Evolutionary conservation across 2,797 vertebrate genomes (phyloP).

Genomic region (Bryconaethiops microstoma): DNA sequence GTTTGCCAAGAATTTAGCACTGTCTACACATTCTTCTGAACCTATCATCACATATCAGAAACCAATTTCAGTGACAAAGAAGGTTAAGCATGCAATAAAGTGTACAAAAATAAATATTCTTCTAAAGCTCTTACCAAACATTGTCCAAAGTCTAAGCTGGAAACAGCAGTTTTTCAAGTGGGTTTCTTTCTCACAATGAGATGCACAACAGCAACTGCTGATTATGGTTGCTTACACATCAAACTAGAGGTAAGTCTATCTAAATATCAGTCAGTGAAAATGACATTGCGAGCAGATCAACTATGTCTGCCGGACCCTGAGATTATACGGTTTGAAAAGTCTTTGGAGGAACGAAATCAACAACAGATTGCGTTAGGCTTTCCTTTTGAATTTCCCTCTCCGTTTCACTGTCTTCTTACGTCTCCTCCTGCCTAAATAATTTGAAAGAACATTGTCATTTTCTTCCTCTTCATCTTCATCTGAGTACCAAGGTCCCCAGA

Average conservation of each 20-base stretch:
- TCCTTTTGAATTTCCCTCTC: slow-evolving; percentile 71
- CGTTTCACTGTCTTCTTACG: slow-evolving; percentile 70
- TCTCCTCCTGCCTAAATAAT: slow-evolving; percentile 72
- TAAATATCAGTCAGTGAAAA: slow-evolving; percentile 52
- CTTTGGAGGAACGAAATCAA: slow-evolving; percentile 32
- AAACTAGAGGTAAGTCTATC: slow-evolving; percentile 48
- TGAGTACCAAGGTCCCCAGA: slow-evolving; percentile 96
- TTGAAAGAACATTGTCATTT: slow-evolving; percentile 71
- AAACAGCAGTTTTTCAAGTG: slow-evolving; percentile 71
- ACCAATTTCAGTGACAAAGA: slow-evolving; percentile 58
- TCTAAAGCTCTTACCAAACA: slow-evolving; percentile 55
- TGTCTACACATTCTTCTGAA: slow-evolving; percentile 54
- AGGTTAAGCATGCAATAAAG: slow-evolving; percentile 70
- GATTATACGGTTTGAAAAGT: slow-evolving; percentile 52
- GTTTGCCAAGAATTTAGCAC: slow-evolving; percentile 60
- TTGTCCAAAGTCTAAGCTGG: slow-evolving; percentile 63
- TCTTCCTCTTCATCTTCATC: slow-evolving; percentile 80
- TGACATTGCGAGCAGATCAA: slow-evolving; percentile 56
- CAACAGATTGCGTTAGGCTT: slow-evolving; percentile 41
- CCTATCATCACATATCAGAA: slow-evolving; percentile 49
- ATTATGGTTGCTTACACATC: slow-evolving; percentile 50
- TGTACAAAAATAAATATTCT: slow-evolving; percentile 69
- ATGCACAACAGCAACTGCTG: slow-evolving; percentile 48
- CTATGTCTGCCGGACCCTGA: slow-evolving; percentile 73
- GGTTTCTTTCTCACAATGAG: slow-evolving; percentile 58